Percentiles rank a stretch among this genome's conserved stretches.
These are phyloP conservation scores for Drosophila bocqueti DNA, from an alignment of 1,140 invertebrate genomes.

Conservation along the genomic window DNA sequence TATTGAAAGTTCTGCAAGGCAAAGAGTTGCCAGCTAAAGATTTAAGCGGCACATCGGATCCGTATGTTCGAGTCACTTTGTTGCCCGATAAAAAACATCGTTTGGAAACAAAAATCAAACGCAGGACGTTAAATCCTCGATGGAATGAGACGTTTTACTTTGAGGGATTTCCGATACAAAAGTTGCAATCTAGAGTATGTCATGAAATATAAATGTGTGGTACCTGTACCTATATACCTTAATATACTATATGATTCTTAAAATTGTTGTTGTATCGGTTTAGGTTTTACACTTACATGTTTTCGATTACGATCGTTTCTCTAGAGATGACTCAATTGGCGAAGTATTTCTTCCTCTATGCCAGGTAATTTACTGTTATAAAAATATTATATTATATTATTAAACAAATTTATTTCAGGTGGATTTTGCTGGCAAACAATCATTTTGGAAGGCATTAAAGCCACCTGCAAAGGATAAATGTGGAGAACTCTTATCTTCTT, in stretches of 20 bases:
- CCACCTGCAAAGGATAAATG: slow-evolving; percentile 96
- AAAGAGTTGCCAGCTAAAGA: slow-evolving; percentile 98
- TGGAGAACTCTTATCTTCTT: slow-evolving; percentile 94
- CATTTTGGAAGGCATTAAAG: slow-evolving; percentile 96
- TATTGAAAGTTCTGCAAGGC: slow-evolving; percentile 96
- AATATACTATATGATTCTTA: not conserved
- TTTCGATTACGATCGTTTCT: slow-evolving; percentile 98
- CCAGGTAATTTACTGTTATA: slow-evolving; percentile 88
- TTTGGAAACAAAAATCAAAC: slow-evolving; percentile 98
- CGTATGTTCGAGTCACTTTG: slow-evolving; percentile 96
- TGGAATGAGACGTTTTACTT: slow-evolving; percentile 99
- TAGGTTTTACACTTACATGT: slow-evolving; percentile 97
- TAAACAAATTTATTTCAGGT: slow-evolving; percentile 87
- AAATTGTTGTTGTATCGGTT: slow-evolving; percentile 23
- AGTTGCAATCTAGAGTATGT: slow-evolving; percentile 93
- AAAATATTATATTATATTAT: slow-evolving; percentile 20
- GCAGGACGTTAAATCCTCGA: slow-evolving; percentile 96
- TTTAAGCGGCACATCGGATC: slow-evolving; percentile 96
- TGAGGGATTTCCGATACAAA: slow-evolving; percentile 97
- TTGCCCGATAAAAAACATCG: slow-evolving; percentile 98
- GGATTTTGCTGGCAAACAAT: slow-evolving; percentile 95
- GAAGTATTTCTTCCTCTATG: slow-evolving; percentile 97
- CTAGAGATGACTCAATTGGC: slow-evolving; percentile 97
- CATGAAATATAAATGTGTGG: not conserved
- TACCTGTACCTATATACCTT: not conserved